These are phyloP conservation scores for Sanderia malayensis DNA, from an alignment of 30 jellyfish, hydroid and myxozoan species.

Conservation along the genomic window DNA sequence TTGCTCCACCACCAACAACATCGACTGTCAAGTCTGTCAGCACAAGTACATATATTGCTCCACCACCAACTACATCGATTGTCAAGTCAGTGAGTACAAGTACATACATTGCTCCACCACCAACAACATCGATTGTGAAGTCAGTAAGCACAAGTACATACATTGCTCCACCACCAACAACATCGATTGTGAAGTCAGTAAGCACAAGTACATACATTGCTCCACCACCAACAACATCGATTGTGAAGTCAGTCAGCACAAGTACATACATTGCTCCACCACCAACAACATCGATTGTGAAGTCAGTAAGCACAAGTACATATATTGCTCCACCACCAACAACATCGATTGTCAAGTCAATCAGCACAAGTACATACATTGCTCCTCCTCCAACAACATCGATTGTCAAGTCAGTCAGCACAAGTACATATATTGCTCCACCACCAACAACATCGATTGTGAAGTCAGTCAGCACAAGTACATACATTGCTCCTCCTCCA, in stretches of 20 bases:
- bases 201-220: background rate
- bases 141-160: background rate
- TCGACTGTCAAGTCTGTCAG: background rate
- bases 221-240: background rate
- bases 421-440: background rate
- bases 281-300: background rate
- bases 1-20: conserved; percentile 2
- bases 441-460: background rate
- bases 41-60: background rate
- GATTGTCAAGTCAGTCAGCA: background rate
- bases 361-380: background rate
- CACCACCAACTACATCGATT: background rate
- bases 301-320: background rate
- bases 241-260: background rate
- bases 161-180: background rate
- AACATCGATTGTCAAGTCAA: background rate
- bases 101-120: background rate
- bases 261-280: background rate
- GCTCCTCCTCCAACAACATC: background rate
- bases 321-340: background rate
- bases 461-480: background rate
- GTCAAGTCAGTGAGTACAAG: background rate
- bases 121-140: background rate
- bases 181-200: background rate
- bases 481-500: background rate